A percentile compares a stretch with the other conserved stretches of the same genome.
phyloP scores from a whole-genome alignment of 1,140 invertebrate species.

The Drosophila carrolli region DNA sequence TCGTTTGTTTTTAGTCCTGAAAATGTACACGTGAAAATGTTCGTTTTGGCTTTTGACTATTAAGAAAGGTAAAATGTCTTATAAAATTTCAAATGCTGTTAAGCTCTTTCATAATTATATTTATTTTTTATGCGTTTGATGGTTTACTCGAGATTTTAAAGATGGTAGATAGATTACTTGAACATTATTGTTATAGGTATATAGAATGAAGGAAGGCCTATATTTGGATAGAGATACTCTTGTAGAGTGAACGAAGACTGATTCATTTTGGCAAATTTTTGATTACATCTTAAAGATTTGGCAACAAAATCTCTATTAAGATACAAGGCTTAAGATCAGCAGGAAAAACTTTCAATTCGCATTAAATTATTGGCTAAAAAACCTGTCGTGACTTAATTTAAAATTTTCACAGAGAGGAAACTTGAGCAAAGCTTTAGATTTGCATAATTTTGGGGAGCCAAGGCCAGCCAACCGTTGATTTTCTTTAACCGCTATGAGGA shows the following conservation, averaged over 20 bases:
- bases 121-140: slow-evolving; percentile 9
- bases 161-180: slow-evolving; percentile 7
- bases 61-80: slow-evolving; percentile 19
- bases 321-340: slow-evolving; percentile 6
- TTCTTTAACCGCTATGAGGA: slow-evolving; percentile 44
- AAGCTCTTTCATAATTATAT: slow-evolving; percentile 37
- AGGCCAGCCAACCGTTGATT: slow-evolving; percentile 1
- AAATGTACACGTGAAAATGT: slow-evolving; percentile 26
- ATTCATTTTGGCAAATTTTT: slow-evolving; percentile 23
- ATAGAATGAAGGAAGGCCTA: not conserved
- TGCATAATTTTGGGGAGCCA: not conserved
- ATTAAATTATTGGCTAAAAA: slow-evolving; percentile 1
- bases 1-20: slow-evolving; percentile 17
- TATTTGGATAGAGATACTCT: slow-evolving; percentile 1
- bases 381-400: not conserved
- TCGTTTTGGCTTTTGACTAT: slow-evolving; percentile 22
- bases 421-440: slow-evolving; percentile 15
- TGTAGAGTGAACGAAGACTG: not conserved
- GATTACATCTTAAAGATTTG: slow-evolving; percentile 28
- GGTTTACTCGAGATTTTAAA: slow-evolving; percentile 9
- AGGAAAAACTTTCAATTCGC: not conserved
- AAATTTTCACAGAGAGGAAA: slow-evolving; percentile 1
- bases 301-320: slow-evolving; percentile 17
- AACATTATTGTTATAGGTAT: not conserved
- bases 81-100: slow-evolving; percentile 41